Conservation (phyloP, 2,113 vertebrate species). For the Ascaphus truei region DNA sequence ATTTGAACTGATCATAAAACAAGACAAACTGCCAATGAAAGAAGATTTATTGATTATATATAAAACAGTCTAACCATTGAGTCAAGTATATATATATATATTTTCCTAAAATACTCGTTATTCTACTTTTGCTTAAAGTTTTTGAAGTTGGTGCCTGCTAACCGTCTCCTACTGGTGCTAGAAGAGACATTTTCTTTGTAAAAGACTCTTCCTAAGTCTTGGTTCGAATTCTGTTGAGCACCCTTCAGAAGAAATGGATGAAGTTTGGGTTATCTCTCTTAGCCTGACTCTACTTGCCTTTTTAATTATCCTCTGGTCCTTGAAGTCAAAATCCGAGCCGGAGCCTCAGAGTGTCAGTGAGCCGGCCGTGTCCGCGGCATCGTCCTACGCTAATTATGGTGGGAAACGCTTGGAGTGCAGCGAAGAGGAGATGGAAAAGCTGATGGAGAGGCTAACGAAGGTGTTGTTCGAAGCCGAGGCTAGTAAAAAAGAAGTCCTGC, state of each 20-base stretch:
- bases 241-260: conserved; percentile 39
- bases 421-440: conserved; percentile 47
- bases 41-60: too few species aligned
- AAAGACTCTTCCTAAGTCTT: too few species aligned
- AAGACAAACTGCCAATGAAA: too few species aligned
- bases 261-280: conserved; percentile 51
- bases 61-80: too few species aligned
- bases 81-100: too few species aligned
- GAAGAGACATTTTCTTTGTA: too few species aligned
- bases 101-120: too few species aligned
- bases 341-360: conserved; percentile 34
- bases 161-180: too few species aligned
- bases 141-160: too few species aligned
- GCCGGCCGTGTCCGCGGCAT: neutral
- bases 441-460: conserved; percentile 39
- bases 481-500: conserved; percentile 30
- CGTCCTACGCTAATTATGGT: neutral
- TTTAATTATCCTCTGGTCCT: conserved; percentile 17
- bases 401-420: conserved; percentile 37
- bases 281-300: conserved; percentile 44
- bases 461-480: conserved; percentile 38
- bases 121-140: too few species aligned
- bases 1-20: too few species aligned
- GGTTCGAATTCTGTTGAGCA: too few species aligned
- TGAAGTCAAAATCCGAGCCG: conserved; percentile 38